phyloP scores from a whole-genome alignment of 23 tunicate species.

The Pegea sp. region DNA sequence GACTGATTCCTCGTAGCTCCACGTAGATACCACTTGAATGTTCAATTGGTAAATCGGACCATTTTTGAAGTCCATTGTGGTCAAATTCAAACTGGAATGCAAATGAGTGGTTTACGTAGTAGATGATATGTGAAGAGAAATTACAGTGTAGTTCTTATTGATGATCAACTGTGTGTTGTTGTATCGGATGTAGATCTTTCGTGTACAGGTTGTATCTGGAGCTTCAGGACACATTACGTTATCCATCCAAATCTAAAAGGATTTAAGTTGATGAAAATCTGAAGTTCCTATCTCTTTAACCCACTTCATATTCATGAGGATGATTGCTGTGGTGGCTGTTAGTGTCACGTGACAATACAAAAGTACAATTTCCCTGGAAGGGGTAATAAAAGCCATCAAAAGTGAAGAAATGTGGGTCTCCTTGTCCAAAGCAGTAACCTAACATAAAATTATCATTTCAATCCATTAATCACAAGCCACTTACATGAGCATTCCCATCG shows the following conservation, averaged over 20 bases:
- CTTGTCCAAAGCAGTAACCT: conserved; percentile 98
- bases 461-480: background rate
- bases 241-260: conserved; percentile 61
- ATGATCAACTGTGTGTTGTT: conserved; percentile 18
- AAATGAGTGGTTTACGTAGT: background rate
- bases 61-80: conserved; percentile 17
- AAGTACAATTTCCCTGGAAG: conserved; percentile 98
- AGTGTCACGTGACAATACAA: conserved; percentile 74
- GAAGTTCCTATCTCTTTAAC: background rate
- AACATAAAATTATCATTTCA: background rate
- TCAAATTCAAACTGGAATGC: conserved; percentile 8
- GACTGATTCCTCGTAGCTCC: conserved; percentile 42
- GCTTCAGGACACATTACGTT: conserved; percentile 60
- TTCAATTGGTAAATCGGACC: conserved; percentile 16
- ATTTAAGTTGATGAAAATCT: background rate
- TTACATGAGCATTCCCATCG: conserved; percentile 94
- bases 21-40: conserved; percentile 31
- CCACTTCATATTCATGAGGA: conserved; percentile 80
- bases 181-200: conserved; percentile 51
- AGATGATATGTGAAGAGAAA: background rate
- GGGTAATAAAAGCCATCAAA: conserved; percentile 93
- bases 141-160: conserved; percentile 73
- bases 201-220: conserved; percentile 79
- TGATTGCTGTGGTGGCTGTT: conserved; percentile 37
- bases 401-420: conserved; percentile 94